Evolutionary conservation across 2,888 invertebrate genomes (phyloP), one percentile per base, ranked within the genome.

Genomic region (Hyppa rectilinea): DNA sequence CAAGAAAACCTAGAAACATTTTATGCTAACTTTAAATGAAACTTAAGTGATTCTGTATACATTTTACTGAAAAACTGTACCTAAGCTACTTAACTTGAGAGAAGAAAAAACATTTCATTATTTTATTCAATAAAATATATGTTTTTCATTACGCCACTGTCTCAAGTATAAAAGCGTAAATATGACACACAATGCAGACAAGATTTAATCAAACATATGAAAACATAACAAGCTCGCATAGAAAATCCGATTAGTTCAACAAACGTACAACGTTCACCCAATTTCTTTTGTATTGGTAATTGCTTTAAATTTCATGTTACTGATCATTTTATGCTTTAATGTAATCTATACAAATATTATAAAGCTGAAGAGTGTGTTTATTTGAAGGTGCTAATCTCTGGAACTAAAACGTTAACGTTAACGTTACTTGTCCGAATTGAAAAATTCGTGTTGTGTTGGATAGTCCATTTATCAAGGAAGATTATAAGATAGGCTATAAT

Each of bases 211-310:
- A 82, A 76, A 84, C 67, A 40, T 71, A 69, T 66, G 66, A 67
- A 69, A 74, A 75, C 55, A 61, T 63, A 68, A 60, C 45, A 23
- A 60, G 52, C 53, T 53, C n/a, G 47, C 17, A 49, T 62, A 63
- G 31, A 65, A 70, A 65, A 29, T 49, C 66, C 58, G 66, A 83
- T 80, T 78, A 77, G 29, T 36, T 72, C 63, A 43, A 69, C 72
- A 70, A 67, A 81, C 43, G 36, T 60, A 56, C 49, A 50, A 69
- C 34, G 47, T 71, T 66, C 40, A 64, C 68, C 61, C 56, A 55
- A 66, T 83, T 85, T 73, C 73, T 78, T 79, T 69, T 73, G 63
- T 68, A 76, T 71, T 61, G 75, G 85, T 82, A 78, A 84, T 82
- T 80, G 82, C 52, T 71, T 69, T 36, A n/a, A n/a, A n/a, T n/a